These are phyloP conservation scores for Poecilia gillii DNA, from an alignment of 2,797 vertebrate species.

Conservation along the genomic window DNA sequence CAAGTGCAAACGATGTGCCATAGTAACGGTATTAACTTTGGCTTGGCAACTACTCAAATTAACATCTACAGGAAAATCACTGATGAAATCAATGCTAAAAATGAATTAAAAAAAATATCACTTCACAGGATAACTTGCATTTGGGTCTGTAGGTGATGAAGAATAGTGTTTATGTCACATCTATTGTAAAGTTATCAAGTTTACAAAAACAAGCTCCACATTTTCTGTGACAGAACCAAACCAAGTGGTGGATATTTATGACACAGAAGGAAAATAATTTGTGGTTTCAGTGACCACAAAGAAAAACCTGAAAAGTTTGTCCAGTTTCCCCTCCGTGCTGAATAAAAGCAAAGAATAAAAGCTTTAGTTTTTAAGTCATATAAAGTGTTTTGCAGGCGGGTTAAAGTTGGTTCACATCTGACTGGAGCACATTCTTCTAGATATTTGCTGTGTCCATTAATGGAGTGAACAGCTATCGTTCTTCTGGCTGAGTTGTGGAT, in stretches of 20 bases:
- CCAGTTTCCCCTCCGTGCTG: not conserved
- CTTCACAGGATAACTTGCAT: not conserved
- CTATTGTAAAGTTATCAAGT: not conserved
- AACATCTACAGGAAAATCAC: not conserved
- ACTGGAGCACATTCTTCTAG: not conserved
- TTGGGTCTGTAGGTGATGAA: not conserved
- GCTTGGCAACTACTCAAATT: not conserved
- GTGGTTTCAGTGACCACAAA: not conserved
- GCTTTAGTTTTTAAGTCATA: not conserved
- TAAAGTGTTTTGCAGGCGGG: not conserved
- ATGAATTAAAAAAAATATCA: not conserved
- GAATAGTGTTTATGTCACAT: not conserved
- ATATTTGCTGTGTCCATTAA: not conserved
- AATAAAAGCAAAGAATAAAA: not conserved
- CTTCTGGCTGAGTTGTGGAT: not conserved
- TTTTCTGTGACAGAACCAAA: not conserved
- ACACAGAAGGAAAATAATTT: not conserved
- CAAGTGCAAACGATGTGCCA: not conserved
- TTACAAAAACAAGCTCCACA: not conserved
- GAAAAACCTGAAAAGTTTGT: not conserved
- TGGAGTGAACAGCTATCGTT: not conserved
- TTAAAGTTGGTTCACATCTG: not conserved
- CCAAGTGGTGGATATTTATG: not conserved
- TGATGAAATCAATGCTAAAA: not conserved
- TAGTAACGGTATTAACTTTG: not conserved